Conservation (phyloP, 2,113 vertebrate genomes). For the Cricetomys ansorgei region DNA sequence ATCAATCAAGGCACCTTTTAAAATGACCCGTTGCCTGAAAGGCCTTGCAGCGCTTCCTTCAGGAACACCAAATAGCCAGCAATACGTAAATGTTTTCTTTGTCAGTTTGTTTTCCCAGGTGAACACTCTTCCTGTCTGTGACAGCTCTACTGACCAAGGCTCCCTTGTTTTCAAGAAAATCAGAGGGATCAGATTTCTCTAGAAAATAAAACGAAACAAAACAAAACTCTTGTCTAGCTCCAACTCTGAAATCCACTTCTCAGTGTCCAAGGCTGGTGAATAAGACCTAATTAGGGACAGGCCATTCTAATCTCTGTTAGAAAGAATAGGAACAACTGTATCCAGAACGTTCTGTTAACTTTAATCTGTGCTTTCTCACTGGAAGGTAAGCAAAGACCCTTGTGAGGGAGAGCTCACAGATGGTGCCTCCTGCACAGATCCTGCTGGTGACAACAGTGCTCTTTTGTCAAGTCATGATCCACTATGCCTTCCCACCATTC, state of each 20-base stretch:
- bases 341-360: not conserved
- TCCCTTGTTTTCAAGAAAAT: constrained; percentile 66
- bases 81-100: constrained; percentile 63
- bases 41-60: constrained; percentile 29
- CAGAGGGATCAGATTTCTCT: not conserved
- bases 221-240: constrained; percentile 37
- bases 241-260: constrained; percentile 7
- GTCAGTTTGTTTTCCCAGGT: constrained; percentile 77
- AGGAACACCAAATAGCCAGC: constrained; percentile 41
- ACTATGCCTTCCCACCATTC: not conserved
- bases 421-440: not conserved
- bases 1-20: constrained; percentile 26
- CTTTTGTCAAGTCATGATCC: too few relatives aligned
- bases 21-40: constrained; percentile 52
- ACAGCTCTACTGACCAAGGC: constrained; percentile 54
- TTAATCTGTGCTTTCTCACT: not conserved
- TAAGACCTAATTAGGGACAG: not conserved
- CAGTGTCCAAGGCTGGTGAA: not conserved
- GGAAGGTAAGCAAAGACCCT: not conserved
- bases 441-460: not conserved
- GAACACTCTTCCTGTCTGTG: constrained; percentile 69
- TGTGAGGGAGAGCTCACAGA: accelerated
- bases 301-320: not conserved
- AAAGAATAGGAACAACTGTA: accelerated
- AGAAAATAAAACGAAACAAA: not conserved